phyloP scores from a whole-genome alignment of 2,113 vertebrate species.

The Neotoma lepida region DNA sequence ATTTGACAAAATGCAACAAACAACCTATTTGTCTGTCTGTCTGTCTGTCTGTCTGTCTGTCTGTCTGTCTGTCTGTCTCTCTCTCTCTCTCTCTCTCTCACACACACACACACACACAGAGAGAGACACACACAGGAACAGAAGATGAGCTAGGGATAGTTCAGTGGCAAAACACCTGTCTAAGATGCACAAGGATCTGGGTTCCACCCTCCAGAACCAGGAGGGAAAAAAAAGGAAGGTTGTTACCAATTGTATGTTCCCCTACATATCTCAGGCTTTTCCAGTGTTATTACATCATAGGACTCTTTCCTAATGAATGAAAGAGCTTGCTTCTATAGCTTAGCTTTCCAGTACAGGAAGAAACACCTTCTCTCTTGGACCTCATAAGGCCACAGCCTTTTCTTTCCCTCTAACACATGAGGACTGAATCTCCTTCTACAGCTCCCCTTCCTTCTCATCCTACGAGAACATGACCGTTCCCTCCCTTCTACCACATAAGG shows the following conservation, averaged over 20 bases:
- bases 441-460: not conserved
- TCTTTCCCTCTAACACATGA: not conserved
- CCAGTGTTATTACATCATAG: not conserved
- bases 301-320: not conserved
- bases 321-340: not conserved
- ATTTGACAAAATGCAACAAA: not conserved
- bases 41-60: no score
- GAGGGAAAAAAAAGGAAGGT: no score
- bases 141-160: not conserved
- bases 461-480: not conserved
- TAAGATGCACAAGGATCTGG: not conserved
- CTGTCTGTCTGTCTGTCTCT: no score
- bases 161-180: not conserved
- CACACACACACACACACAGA: not conserved
- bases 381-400: not conserved
- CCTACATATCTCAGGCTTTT: not conserved
- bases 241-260: not conserved
- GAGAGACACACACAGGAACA: not conserved
- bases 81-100: no score
- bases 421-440: not conserved
- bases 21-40: not conserved
- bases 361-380: no score
- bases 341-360: not conserved
- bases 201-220: not conserved
- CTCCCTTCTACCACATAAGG: not conserved